Conservation (phyloP, 2,888 invertebrate species). For the Gari tellinella region DNA sequence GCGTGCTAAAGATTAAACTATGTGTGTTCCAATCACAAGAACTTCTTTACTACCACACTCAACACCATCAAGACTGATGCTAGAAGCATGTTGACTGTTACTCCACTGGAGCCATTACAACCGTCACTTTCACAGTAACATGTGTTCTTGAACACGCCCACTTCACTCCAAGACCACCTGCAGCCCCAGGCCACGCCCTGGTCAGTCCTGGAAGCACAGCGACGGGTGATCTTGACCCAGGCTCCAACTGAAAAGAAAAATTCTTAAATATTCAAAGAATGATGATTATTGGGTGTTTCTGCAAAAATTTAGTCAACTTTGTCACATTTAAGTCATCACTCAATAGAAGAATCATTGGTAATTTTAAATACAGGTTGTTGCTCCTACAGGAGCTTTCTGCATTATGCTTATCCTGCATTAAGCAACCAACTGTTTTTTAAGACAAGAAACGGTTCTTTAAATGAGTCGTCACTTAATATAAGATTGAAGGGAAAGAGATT, state of each 20-base stretch:
- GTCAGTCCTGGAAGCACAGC: conserved; percentile 84
- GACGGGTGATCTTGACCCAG: conserved; percentile 83
- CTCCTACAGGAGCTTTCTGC: too few relatives aligned
- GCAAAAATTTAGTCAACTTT: too few relatives aligned
- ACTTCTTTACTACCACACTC: conserved; percentile 14
- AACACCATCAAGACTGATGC: conserved; percentile 30
- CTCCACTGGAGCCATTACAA: conserved; percentile 88
- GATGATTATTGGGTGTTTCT: background rate
- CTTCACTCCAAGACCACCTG: conserved; percentile 96
- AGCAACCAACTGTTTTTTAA: too few relatives aligned
- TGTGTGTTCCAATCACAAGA: conserved; percentile 20
- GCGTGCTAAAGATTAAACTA: too few relatives aligned
- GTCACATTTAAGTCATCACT: too few relatives aligned
- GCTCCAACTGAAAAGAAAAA: conserved; percentile 76
- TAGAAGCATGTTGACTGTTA: conserved; percentile 42
- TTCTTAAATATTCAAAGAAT: background rate
- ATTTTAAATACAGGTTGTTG: too few relatives aligned
- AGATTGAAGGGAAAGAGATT: too few relatives aligned
- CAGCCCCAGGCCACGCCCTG: conserved; percentile 96
- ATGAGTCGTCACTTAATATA: too few relatives aligned
- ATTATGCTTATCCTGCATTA: too few relatives aligned
- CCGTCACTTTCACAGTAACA: conserved; percentile 96
- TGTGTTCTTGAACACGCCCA: conserved; percentile 98
- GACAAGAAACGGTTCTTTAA: too few relatives aligned
- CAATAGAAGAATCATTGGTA: too few relatives aligned